Conservation (phyloP, 37 sponge, comb jelly and placozoan species). For the Hormiphora californensis region DNA sequence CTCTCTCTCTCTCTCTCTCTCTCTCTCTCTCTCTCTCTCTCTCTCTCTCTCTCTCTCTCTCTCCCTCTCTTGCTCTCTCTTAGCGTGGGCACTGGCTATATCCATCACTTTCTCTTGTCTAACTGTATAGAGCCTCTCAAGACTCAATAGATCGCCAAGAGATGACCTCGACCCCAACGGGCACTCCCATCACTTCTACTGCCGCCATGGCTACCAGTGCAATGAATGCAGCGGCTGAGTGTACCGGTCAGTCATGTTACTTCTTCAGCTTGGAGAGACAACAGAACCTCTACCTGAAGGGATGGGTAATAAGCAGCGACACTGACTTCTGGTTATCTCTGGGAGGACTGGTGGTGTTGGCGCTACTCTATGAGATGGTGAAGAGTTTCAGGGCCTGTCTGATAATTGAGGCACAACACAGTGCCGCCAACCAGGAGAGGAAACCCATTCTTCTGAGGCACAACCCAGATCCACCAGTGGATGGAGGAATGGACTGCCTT, state of each 20-base stretch:
- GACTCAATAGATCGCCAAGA: too few species aligned
- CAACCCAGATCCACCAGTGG: not conserved
- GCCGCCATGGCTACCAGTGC: not conserved
- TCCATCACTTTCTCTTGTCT: too few species aligned
- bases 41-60: not conserved
- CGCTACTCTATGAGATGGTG: slow-evolving; percentile 10
- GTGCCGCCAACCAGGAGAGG: not conserved
- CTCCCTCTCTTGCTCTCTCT: not conserved
- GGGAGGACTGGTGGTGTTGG: not conserved
- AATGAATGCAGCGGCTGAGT: not conserved
- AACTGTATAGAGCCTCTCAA: too few species aligned
- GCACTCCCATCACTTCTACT: not conserved
- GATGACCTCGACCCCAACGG: too few species aligned
- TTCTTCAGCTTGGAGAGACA: not conserved
- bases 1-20: not conserved
- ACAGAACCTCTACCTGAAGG: not conserved
- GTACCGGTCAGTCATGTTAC: not conserved
- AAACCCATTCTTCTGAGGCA: not conserved
- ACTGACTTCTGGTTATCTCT: not conserved
- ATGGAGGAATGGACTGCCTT: not conserved
- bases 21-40: not conserved
- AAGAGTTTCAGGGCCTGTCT: not conserved
- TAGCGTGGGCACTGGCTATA: not conserved
- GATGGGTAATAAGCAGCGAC: not conserved
- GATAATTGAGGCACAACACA: not conserved